Evolutionary conservation across 1,140 invertebrate genomes (phyloP), one percentile per base, ranked within the genome.

Genomic region (Penaeus japonicus): DNA sequence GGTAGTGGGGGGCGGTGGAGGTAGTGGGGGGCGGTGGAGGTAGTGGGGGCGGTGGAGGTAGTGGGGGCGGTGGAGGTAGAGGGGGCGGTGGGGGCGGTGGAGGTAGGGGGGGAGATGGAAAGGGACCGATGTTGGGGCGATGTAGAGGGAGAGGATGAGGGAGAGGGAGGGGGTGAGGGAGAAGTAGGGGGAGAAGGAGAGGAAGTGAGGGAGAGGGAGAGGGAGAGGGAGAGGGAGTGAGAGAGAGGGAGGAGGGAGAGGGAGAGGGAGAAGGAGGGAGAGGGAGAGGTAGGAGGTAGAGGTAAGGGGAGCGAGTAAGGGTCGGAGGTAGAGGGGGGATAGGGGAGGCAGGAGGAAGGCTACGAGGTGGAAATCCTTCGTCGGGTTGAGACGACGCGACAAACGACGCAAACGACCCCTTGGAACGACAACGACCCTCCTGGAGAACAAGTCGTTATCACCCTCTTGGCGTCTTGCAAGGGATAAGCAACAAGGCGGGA

Each of bases 1-100:
- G n/a, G 77, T 70, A 59, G 85, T 57, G 75, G 24, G 54, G 70
- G 22, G 30, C 75, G 54, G 57, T 55, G 85, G 47, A 55, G 85
- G 85, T 62, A 73, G 70, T 7, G 27, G 85, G 77, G 77, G 57
- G 27, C 24, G 53, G 32, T n/a, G 24, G 57, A 35, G 53, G 32
- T 24, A 35, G 53, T 18, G 55, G 17, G 5, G 27, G 15, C 20
- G 3, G 22, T 12, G 22, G 55, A 7, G 62, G 77, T 70, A 59
- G 85, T 57, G 75, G 24, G 54, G 70, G 22, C 55, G 24, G 57
- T n/a, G 47, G 57, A 70, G 57, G 47, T 30, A 22, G 4, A 18
- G 27, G 10, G 32, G 3, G 5, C 12, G 5, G 39, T 10, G 32
- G 35, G 39, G 62, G 10, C 30, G 32, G 32, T 47, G 55, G 77